Evolutionary conservation across 2,888 invertebrate genomes (phyloP).

Genomic region (Pseudeuparius sepicola): DNA sequence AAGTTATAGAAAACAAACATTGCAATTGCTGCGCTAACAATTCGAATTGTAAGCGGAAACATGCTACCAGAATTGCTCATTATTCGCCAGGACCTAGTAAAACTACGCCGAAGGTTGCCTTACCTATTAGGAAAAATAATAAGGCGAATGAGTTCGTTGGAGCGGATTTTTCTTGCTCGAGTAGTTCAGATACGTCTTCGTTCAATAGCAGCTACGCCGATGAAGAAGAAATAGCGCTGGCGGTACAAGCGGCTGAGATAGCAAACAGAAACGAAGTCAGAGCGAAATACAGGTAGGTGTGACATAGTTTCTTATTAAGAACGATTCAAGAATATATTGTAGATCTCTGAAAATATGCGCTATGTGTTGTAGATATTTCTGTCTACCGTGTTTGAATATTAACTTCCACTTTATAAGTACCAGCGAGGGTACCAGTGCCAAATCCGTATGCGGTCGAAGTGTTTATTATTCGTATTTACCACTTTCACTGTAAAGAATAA

Average conservation of each 20-base stretch:
- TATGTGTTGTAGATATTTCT: too few species aligned
- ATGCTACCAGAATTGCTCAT: too few species aligned
- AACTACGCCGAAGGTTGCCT: constrained; percentile 21
- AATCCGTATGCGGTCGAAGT: too few species aligned
- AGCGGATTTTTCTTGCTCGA: constrained; percentile 29
- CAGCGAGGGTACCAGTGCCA: too few species aligned
- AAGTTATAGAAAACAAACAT: constrained; percentile 34
- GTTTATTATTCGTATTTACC: too few species aligned
- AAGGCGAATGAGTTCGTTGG: constrained; percentile 9
- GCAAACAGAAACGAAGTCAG: constrained; percentile 69
- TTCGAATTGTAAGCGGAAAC: too few species aligned
- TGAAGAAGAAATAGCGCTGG: constrained; percentile 78
- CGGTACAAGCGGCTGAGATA: constrained; percentile 74
- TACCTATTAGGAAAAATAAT: constrained; percentile 18
- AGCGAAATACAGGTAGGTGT: constrained; percentile 62
- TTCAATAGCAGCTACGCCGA: constrained; percentile 73
- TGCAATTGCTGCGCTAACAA: constrained; percentile 7
- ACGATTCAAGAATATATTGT: too few species aligned
- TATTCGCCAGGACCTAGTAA: constrained; percentile 27
- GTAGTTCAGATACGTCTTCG: constrained; percentile 51
- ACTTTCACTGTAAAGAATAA: too few species aligned
- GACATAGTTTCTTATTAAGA: too few species aligned
- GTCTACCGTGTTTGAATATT: too few species aligned
- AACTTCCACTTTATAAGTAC: too few species aligned
- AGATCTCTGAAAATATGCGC: too few species aligned